phyloP scores from a whole-genome alignment of 1,140 invertebrate species.

The Drosophila suzukii region DNA sequence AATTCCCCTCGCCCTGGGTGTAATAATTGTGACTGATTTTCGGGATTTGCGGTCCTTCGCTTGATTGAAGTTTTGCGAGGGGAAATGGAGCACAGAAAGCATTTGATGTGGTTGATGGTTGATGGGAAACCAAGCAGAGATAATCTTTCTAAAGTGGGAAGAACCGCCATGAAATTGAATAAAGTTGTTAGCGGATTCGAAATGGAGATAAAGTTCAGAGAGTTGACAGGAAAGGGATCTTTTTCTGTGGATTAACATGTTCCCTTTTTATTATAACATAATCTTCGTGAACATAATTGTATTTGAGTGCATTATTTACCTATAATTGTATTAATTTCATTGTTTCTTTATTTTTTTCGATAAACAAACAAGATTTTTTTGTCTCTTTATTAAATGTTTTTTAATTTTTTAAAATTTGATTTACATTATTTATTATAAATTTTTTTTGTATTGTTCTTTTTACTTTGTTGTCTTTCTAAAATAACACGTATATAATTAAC shows the following conservation, averaged over 20 bases:
- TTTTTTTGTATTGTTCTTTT: background rate
- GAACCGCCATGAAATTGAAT: conserved; percentile 21
- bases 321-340: no score
- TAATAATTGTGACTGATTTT: conserved; percentile 76
- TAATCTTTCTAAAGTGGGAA: background rate
- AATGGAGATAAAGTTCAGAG: background rate
- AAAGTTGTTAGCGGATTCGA: conserved; percentile 11
- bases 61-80: conserved; percentile 55
- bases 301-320: background rate
- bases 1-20: conserved; percentile 19
- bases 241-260: background rate
- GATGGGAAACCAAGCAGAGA: conserved; percentile 4
- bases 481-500: no score
- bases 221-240: background rate
- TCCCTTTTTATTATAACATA: background rate
- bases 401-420: background rate
- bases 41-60: conserved; percentile 41
- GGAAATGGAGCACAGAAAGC: conserved; percentile 11
- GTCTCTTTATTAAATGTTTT: no score
- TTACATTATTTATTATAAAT: no score
- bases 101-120: conserved; percentile 40
- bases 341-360: no score
- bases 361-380: no score
- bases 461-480: no score
- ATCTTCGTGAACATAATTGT: background rate